Conservation (phyloP, 2,888 invertebrate species). For the Thysanoteuthis rhombus region DNA sequence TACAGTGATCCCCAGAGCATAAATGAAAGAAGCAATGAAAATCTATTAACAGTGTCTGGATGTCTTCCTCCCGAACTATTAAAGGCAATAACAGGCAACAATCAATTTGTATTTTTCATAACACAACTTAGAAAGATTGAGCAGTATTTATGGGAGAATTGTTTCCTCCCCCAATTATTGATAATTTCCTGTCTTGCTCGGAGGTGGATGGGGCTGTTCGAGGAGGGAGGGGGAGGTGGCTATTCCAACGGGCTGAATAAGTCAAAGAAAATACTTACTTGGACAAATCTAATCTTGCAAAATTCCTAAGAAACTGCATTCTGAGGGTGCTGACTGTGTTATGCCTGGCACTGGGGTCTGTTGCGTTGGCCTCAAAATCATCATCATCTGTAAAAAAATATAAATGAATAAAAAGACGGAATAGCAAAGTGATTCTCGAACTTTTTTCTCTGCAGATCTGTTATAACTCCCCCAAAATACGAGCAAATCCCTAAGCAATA, state of each 20-base stretch:
- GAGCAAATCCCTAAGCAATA: too few species aligned
- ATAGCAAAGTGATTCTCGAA: too few species aligned
- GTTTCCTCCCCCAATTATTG: background rate
- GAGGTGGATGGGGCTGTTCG: background rate
- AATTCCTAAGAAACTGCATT: constrained; percentile 51
- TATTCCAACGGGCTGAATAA: background rate
- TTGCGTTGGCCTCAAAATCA: constrained; percentile 45
- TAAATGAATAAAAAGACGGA: background rate
- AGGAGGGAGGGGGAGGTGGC: background rate
- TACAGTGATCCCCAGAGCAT: too few species aligned
- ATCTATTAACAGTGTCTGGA: background rate
- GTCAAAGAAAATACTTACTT: constrained; percentile 46
- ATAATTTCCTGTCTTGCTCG: background rate
- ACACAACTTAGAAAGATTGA: background rate
- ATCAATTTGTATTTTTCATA: background rate
- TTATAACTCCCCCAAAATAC: too few species aligned
- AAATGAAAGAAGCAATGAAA: too few species aligned
- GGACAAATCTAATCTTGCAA: constrained; percentile 56
- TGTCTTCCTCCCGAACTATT: background rate
- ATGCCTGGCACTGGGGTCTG: constrained; percentile 33
- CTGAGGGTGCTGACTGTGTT: constrained; percentile 39
- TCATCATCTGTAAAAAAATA: constrained; percentile 41
- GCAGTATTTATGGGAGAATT: background rate
- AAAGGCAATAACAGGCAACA: background rate
- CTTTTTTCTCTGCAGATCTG: too few species aligned